Base-by-base conservation (phyloP, 2,888 invertebrate species). In the Torymus aiolomorphi region DNA sequence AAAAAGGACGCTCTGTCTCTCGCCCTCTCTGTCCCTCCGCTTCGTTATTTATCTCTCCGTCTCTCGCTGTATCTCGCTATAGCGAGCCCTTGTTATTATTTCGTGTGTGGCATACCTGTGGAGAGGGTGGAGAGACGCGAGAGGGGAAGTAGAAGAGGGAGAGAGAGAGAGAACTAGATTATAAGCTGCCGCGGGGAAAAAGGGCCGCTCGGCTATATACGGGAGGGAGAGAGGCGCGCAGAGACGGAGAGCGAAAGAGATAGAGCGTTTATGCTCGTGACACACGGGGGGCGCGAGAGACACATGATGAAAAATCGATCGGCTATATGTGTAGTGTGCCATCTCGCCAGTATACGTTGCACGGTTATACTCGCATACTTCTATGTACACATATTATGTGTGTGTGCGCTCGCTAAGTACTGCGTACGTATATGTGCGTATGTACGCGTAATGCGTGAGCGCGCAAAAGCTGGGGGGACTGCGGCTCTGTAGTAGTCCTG, bases 1-100 rank as follows among this genome's bases (percentile, higher is more conserved):
- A 59, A 70, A 70, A 70, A 49, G 59, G 49, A 42, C 57, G 42
- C 24, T 57, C 70, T 70, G 16, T n/a, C n/a, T 59, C 11, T 42
- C 70, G 70, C 70, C 59, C 42, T 59, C n/a, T 59, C 70, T 57
- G 18, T 57, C 18, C 42, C 49, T 57, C 70, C 2, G 42, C 31
- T 31, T 31, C 31, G 31, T 31, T 31, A 31, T 31, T 31, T 31
- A 31, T 49, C 42, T 49, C 57, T 49, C 18, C 3, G 12, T n/a
- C n/a, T 16, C 51, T 18, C 2, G n/a, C 8, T 49, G 16, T 8
- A n/a, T 42, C n/a, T 65, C 49, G 1, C 49, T 16, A 3, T 4
- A 3, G n/a, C 16, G 16, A 16, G 14, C 18, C 16, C 18, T 57
- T 11, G 16, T 4, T 59, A 59, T 59, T 16, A 4, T 14, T 59